A percentile compares a stretch with the other conserved stretches of the same genome.
Evolutionary conservation across 1,140 invertebrate genomes (phyloP).

Genomic region (Papilio polytes): DNA sequence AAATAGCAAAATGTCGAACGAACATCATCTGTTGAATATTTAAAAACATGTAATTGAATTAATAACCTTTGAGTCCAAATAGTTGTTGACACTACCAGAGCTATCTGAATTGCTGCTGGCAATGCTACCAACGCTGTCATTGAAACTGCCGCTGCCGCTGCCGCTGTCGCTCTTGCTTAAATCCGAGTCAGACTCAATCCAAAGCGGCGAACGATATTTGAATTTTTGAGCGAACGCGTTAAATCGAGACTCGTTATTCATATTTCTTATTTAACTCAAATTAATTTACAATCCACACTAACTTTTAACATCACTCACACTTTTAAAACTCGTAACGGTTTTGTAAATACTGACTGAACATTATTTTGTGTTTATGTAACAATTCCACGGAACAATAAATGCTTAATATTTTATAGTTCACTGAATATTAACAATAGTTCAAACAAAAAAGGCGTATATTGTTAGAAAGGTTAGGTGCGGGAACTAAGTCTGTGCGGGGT

Average conservation of each 20-base stretch:
- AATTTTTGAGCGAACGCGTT: constrained; percentile 77
- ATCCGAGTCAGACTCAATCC: constrained; percentile 80
- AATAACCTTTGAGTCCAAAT: constrained; percentile 77
- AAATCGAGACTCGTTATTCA: constrained; percentile 63
- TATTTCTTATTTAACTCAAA: constrained; percentile 43
- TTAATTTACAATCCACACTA: not conserved
- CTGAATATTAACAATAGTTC: not conserved
- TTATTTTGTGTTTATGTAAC: not conserved
- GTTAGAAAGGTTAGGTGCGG: constrained; percentile 9
- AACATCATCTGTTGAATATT: not conserved
- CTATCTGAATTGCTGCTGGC: constrained; percentile 61
- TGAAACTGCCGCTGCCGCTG: constrained; percentile 53
- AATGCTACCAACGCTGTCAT: constrained; percentile 72
- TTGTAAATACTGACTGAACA: not conserved
- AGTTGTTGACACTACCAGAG: constrained; percentile 79
- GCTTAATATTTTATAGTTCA: not conserved
- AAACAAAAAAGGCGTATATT: not conserved
- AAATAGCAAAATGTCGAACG: not conserved
- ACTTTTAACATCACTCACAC: not conserved
- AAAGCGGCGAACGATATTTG: constrained; percentile 79
- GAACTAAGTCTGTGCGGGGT: constrained; percentile 33
- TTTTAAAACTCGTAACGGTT: not conserved
- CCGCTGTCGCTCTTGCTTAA: constrained; percentile 57
- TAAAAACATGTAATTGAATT: not conserved
- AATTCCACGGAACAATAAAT: not conserved